These are phyloP conservation scores for Metaphire vulgaris DNA, from an alignment of 1,140 invertebrate genomes.

Conservation along the genomic window DNA sequence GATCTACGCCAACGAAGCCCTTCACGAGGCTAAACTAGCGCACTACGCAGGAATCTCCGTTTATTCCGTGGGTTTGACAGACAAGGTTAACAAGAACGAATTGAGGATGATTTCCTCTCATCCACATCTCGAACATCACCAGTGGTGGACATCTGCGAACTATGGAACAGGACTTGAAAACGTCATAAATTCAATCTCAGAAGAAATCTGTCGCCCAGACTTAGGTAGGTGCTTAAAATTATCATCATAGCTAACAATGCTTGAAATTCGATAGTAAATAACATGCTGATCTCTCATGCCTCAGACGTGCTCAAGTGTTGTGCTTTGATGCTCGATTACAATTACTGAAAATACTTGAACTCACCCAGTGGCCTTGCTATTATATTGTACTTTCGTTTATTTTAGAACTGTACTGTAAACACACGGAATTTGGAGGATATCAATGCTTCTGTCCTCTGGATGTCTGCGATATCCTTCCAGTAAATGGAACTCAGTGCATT, in stretches of 20 bases:
- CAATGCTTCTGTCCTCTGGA: slow-evolving; percentile 26
- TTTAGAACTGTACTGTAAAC: slow-evolving; percentile 15
- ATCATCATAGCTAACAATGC: too few relatives aligned
- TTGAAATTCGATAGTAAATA: too few relatives aligned
- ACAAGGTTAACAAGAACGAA: too few relatives aligned
- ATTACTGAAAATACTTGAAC: too few relatives aligned
- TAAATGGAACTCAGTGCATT: slow-evolving; percentile 25
- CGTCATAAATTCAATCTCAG: neutral
- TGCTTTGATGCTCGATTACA: too few relatives aligned
- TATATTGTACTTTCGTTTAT: neutral
- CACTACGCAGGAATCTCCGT: slow-evolving; percentile 22
- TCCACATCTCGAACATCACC: slow-evolving; percentile 10
- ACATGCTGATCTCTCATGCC: too few relatives aligned
- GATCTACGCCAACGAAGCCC: too few relatives aligned
- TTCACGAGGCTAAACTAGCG: too few relatives aligned
- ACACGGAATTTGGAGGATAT: slow-evolving; percentile 14
- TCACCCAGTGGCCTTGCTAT: too few relatives aligned
- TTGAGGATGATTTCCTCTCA: neutral
- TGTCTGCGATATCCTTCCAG: slow-evolving; percentile 18
- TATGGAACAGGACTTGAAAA: neutral
- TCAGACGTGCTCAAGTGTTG: too few relatives aligned
- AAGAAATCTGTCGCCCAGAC: neutral
- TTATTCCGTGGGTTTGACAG: too few relatives aligned
- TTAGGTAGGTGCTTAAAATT: neutral
- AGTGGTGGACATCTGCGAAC: neutral